Conservation (phyloP, 2,888 invertebrate species). For the Odontocerum albicorne region DNA sequence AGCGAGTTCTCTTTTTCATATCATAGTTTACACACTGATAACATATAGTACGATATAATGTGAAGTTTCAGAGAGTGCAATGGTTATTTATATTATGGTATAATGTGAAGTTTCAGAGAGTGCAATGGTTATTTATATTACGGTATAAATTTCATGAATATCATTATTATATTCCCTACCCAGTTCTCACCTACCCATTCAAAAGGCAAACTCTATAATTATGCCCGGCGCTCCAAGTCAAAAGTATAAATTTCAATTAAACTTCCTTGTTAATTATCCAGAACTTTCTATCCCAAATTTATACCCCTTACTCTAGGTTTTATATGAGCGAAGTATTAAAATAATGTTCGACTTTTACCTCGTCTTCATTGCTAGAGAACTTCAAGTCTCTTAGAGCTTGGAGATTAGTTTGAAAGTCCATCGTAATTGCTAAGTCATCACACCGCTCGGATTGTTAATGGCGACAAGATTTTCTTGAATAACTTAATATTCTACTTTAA, state of each 20-base stretch:
- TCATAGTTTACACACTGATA: too few relatives aligned
- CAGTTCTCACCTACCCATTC: conserved; percentile 17
- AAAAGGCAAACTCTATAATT: conserved; percentile 23
- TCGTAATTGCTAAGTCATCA: conserved; percentile 37
- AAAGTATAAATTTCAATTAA: conserved; percentile 37
- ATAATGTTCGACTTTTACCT: conserved; percentile 26
- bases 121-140: too few relatives aligned
- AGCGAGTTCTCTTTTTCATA: too few relatives aligned
- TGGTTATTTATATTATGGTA: too few relatives aligned
- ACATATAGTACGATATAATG: too few relatives aligned
- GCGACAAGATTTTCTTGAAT: conserved; percentile 8
- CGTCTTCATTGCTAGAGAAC: conserved; percentile 21
- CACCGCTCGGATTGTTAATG: conserved; percentile 28
- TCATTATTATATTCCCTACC: conserved; percentile 26
- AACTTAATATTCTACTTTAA: background rate
- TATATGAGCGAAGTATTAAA: conserved; percentile 18
- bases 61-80: too few relatives aligned
- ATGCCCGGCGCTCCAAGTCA: conserved; percentile 31
- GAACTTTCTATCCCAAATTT: conserved; percentile 35
- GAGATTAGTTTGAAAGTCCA: conserved; percentile 37
- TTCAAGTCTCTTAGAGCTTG: conserved; percentile 26
- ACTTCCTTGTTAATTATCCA: conserved; percentile 34
- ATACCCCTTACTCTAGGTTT: conserved; percentile 21
- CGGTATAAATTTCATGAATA: too few relatives aligned
- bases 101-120: too few relatives aligned